Percentiles rank a stretch among this genome's conserved stretches.
phyloP scores from a whole-genome alignment of 2,797 vertebrate species.

The Heliangelus exortis region DNA sequence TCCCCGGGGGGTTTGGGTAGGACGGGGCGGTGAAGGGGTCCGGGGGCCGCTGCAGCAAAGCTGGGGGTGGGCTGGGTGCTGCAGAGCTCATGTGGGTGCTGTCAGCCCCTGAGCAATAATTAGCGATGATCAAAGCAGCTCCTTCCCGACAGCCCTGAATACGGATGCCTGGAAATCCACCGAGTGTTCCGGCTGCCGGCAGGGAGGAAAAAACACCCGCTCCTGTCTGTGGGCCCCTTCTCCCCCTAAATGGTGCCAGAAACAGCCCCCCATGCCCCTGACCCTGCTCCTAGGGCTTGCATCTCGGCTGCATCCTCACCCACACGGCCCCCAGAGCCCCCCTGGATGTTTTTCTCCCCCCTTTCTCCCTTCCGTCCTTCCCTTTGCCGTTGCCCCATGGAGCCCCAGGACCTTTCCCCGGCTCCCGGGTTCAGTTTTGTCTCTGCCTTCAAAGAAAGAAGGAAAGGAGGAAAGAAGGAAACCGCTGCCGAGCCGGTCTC shows the following conservation, averaged over 20 bases:
- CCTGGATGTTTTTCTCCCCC: too few relatives aligned
- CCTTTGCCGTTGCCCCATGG: too few relatives aligned
- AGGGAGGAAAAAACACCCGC: background rate
- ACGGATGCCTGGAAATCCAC: background rate
- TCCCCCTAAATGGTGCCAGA: too few relatives aligned
- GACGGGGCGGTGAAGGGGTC: background rate
- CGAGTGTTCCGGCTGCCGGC: background rate
- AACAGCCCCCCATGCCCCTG: too few relatives aligned
- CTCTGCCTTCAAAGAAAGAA: background rate
- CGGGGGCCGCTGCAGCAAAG: background rate
- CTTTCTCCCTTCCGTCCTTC: too few relatives aligned
- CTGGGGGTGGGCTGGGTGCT: conserved; percentile 1
- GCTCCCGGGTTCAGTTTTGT: background rate
- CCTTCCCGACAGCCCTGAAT: background rate
- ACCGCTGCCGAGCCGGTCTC: background rate
- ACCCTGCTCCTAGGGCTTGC: too few relatives aligned
- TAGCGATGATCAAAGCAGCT: conserved; percentile 44
- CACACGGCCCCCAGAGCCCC: too few relatives aligned
- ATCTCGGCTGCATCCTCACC: too few relatives aligned
- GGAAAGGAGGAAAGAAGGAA: background rate
- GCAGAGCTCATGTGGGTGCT: background rate
- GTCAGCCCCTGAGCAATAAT: background rate
- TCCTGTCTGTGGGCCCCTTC: background rate
- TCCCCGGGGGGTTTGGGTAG: accelerated
- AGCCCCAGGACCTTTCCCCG: background rate